Base-by-base conservation (phyloP, 2,888 invertebrate genomes). In the Malachius bipustulatus region DNA sequence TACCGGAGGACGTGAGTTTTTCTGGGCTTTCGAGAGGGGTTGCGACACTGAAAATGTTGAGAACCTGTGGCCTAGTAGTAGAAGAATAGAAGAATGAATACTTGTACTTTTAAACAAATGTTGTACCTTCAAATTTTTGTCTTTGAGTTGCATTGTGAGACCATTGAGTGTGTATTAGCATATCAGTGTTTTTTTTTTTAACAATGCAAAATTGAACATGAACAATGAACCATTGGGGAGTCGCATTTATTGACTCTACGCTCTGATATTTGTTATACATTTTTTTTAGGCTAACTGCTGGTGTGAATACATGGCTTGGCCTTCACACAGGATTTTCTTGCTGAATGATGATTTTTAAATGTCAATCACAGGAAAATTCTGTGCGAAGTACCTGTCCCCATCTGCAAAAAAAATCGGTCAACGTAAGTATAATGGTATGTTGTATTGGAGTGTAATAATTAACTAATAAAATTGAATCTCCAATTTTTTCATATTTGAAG, bases 351-450 rank as follows among this genome's bases (percentile, higher is more conserved):
- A 45, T 50, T 47, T 52, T 51, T 50, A 41, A 50, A 59, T 54
- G 67, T 77, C 77, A 77, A 80, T 80, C 80, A 80, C 80, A 80
- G 79, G 78, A 80, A 78, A 80, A 80, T 80, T 80, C 80, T 80
- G 79, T 80, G 79, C 78, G 77, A 57, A 69, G 70, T 64, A 62
- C 49, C 47, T 41, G 31, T 40, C 10, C 32, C 14, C 14, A 33
- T 29, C 32, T 3, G 28, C 34, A 29, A 15, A 11, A n/a, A n/a
- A n/a, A n/a, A 14, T 13, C 10, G n/a, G 16, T 27, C 14, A n/a
- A 15, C n/a, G n/a, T n/a, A n/a, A n/a, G n/a, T n/a, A n/a, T n/a
- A n/a, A n/a, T n/a, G n/a, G n/a, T n/a, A n/a, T n/a, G n/a, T n/a
- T n/a, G n/a, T n/a, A n/a, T n/a, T n/a, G n/a, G n/a, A n/a, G n/a